Conservation (phyloP, 2,797 vertebrate species). For the Arnoldichthys spilopterus region DNA sequence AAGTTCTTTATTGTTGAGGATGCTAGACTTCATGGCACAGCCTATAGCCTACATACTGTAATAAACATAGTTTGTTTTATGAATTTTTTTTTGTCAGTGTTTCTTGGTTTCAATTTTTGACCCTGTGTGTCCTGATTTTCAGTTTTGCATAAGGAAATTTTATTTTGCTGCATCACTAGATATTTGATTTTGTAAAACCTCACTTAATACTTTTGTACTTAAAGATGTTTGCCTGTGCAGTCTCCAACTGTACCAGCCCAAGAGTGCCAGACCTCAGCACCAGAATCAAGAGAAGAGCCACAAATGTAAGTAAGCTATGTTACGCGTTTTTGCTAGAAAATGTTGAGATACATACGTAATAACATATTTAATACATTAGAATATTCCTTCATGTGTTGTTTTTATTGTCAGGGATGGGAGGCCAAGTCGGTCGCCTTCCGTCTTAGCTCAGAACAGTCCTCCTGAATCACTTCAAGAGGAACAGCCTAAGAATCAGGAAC, state of each 20-base stretch:
- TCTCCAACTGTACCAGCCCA: neutral
- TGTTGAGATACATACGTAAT: neutral
- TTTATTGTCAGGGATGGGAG: slow-evolving; percentile 14
- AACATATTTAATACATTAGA: no score
- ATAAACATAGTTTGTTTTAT: no score
- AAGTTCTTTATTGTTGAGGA: no score
- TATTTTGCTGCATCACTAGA: no score
- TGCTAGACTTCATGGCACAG: no score
- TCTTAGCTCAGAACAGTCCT: slow-evolving; percentile 22
- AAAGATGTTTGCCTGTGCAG: neutral
- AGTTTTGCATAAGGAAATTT: no score
- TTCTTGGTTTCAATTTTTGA: no score
- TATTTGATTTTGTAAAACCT: neutral
- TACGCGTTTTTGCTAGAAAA: neutral
- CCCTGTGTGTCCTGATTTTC: no score
- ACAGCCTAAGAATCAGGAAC: neutral
- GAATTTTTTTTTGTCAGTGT: no score
- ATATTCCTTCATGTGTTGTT: neutral
- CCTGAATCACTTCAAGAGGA: neutral
- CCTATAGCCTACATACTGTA: no score
- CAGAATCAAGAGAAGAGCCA: slow-evolving; percentile 1
- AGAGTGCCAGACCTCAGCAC: neutral
- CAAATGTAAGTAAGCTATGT: slow-evolving; percentile 10
- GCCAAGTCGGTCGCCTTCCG: neutral
- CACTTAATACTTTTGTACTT: neutral